Evolutionary conservation across 2,113 vertebrate genomes (phyloP), one percentile per base, ranked within the genome.

Genomic region (Pedetes capensis): DNA sequence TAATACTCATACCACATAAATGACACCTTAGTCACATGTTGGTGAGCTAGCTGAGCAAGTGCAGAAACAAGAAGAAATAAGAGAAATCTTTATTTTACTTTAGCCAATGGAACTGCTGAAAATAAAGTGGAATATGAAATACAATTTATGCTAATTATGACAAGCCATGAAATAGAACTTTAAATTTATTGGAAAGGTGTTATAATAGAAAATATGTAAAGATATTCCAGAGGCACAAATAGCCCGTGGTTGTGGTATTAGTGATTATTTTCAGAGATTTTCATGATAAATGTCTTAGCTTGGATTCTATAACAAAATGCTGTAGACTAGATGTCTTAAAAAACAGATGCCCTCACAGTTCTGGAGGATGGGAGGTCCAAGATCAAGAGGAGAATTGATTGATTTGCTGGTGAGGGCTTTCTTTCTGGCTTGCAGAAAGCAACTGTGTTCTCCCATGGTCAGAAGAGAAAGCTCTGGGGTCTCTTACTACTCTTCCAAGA

Each of bases 321-420:
- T 6, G 10, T 25, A 39, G 17, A 42, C 1, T 4, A 16, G 29
- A 12, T 79, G 4, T n/a, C n/a, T n/a, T n/a, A 32, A 20, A 51
- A 32, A 63, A 25, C 34, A 69, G 8, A 20, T 29, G 18, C 5
- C 25, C 29, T 68, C 5, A 27, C 2, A 68, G 0, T 37, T 23
- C 13, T 78, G 39, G 12, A 47, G 18, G 32, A 47, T 32, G 12
- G 25, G 8, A 76, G 42, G 11, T 22, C 3, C 23, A 84, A 84
- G 47, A 85, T 34, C 6, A 39, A 51, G 8, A 2, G 17, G 1
- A 4, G 42, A 23, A 12, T 10, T 5, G 2, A 47, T 68, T 37
- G 17, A 1, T 2, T 78, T 78, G 6, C 39, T 37, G 16, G 1
- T 5, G 7, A 44, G 39, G 14, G 14, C 0, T 12, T 8, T 27